Evolutionary conservation across 2,113 vertebrate genomes (phyloP).

Genomic region (Zapornia atra): DNA sequence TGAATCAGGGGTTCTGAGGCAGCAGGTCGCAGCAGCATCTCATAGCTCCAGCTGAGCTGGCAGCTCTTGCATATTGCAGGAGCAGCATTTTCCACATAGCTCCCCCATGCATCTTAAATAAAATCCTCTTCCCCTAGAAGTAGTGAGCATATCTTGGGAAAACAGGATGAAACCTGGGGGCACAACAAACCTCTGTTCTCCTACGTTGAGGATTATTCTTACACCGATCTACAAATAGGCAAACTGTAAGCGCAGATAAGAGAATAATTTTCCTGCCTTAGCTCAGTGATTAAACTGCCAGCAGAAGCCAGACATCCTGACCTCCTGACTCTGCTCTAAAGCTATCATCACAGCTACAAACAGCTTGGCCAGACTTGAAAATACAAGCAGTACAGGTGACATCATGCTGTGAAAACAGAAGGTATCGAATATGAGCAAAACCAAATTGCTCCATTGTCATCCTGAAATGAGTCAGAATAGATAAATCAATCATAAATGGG

Average conservation of each 20-base stretch:
- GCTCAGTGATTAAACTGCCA: background rate
- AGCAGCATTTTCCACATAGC: background rate
- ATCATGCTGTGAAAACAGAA: background rate
- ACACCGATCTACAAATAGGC: background rate
- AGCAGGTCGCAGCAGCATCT: background rate
- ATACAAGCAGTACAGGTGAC: background rate
- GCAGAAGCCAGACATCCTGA: background rate
- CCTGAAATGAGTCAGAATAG: background rate
- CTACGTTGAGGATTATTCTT: background rate
- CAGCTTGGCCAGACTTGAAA: background rate
- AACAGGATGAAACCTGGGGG: background rate
- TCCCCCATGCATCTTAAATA: background rate
- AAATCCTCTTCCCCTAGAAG: background rate
- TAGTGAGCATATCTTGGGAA: background rate
- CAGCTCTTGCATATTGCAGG: background rate
- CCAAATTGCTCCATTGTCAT: background rate
- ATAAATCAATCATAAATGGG: background rate
- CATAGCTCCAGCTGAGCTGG: background rate
- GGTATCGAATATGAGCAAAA: background rate
- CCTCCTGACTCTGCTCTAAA: background rate
- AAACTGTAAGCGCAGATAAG: background rate
- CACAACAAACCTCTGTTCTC: background rate
- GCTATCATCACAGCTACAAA: background rate
- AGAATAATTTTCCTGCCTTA: background rate
- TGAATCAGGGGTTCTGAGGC: background rate